These are phyloP conservation scores for Polyodon spathula DNA, from an alignment of 2,113 vertebrate genomes.

Conservation along the genomic window DNA sequence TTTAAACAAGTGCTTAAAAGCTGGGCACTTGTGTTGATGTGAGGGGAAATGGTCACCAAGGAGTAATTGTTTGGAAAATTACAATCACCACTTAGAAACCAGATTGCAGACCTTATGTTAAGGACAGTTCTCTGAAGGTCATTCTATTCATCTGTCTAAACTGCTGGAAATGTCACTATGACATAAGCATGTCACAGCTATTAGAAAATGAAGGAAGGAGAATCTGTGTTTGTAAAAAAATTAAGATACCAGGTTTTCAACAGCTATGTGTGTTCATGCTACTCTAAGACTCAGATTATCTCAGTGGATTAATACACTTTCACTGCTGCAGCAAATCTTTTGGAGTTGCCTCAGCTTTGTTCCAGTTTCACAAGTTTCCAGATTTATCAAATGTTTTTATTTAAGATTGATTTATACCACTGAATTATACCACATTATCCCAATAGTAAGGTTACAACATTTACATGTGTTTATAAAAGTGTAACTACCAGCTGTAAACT, in stretches of 20 bases:
- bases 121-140: conserved; percentile 3
- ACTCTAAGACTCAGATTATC: no score
- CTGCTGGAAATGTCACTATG: background rate
- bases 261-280: background rate
- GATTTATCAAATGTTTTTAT: no score
- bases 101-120: background rate
- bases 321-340: no score
- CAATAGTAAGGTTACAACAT: no score
- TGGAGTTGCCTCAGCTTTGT: no score
- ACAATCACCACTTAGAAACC: background rate
- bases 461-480: no score
- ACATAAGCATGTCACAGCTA: conserved; percentile 4
- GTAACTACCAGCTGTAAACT: no score
- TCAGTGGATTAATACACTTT: no score
- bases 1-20: background rate
- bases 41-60: background rate
- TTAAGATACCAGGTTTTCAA: background rate
- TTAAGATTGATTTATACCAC: no score
- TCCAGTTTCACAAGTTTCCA: no score
- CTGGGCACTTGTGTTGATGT: background rate
- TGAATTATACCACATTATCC: no score
- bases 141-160: conserved; percentile 3
- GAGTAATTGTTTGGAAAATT: conserved; percentile 6
- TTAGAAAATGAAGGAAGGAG: conserved; percentile 1
- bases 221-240: background rate